phyloP scores from a whole-genome alignment of 2,113 vertebrate species.

The Cololabis saira region DNA sequence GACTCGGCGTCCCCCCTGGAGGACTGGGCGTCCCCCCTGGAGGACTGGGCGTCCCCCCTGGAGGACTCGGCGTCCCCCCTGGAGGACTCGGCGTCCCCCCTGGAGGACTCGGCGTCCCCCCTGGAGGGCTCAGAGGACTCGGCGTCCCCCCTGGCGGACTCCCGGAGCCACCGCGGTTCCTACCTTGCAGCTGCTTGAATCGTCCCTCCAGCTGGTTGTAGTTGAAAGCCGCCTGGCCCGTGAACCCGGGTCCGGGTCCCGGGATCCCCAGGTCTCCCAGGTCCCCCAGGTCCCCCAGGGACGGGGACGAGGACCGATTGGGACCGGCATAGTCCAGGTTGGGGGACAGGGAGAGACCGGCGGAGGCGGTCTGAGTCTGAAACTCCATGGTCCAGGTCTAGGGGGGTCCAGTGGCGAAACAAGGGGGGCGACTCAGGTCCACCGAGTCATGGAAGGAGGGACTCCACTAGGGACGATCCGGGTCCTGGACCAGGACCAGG shows the following conservation, averaged over 20 bases:
- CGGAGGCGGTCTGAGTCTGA: conserved; percentile 88
- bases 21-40: too few relatives aligned
- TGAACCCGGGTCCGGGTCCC: conserved; percentile 77
- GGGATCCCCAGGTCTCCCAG: conserved; percentile 56
- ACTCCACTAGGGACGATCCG: neutral
- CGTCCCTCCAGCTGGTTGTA: conserved; percentile 95
- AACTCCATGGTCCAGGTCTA: conserved; percentile 86
- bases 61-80: too few relatives aligned
- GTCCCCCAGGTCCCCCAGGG: conserved; percentile 37
- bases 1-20: too few relatives aligned
- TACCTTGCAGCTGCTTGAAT: conserved; percentile 98
- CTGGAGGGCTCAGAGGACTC: too few relatives aligned
- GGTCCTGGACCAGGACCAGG: neutral
- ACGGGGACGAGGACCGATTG: conserved; percentile 47
- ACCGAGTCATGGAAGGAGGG: conserved; percentile 28
- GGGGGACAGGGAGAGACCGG: conserved; percentile 76
- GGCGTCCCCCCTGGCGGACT: too few relatives aligned
- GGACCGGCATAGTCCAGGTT: conserved; percentile 57
- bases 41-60: too few relatives aligned
- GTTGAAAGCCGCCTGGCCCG: conserved; percentile 89
- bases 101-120: too few relatives aligned
- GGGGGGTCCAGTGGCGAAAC: too few relatives aligned
- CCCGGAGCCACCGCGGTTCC: too few relatives aligned
- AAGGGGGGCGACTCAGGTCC: neutral
- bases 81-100: too few relatives aligned